Evolutionary conservation across 37 sponge, comb jelly and placozoan species (phyloP).

Genomic region (Tethya wilhelma): DNA sequence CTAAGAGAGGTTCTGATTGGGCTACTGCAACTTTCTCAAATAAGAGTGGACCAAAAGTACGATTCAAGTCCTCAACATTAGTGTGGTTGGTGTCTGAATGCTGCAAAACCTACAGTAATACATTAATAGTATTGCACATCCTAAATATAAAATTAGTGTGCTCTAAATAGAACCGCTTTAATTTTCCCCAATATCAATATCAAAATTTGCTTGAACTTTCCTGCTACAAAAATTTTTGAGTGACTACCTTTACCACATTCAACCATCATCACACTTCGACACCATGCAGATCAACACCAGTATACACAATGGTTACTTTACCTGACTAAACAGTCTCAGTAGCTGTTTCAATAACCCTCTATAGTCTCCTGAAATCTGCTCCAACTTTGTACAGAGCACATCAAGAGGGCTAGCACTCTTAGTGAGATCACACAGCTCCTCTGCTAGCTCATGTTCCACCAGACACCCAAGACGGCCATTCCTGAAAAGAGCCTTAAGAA

Average conservation of each 20-base stretch:
- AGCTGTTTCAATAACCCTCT: constrained; percentile 50
- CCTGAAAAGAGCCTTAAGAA: constrained; percentile 39
- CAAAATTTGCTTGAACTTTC: no score
- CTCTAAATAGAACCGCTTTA: no score
- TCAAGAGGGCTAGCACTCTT: constrained; percentile 41
- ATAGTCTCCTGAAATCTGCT: constrained; percentile 36
- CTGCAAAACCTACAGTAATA: constrained; percentile 56
- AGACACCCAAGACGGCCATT: constrained; percentile 32
- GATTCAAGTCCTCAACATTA: constrained; percentile 48
- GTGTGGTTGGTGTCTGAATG: constrained; percentile 59
- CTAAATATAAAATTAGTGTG: no score
- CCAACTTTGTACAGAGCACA: constrained; percentile 24
- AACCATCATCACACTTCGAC: no score
- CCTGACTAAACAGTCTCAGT: constrained; percentile 62
- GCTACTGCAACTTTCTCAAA: constrained; percentile 47
- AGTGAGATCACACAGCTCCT: constrained; percentile 35
- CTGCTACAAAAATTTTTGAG: background rate
- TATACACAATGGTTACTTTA: constrained; percentile 4
- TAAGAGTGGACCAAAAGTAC: constrained; percentile 48
- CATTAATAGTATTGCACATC: no score
- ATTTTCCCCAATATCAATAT: no score
- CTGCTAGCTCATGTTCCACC: constrained; percentile 34
- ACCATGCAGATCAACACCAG: no score
- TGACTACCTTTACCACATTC: no score
- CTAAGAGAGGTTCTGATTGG: constrained; percentile 53